These are phyloP conservation scores for Malacoraja senta DNA, from an alignment of 2,797 vertebrate species.

Conservation along the genomic window DNA sequence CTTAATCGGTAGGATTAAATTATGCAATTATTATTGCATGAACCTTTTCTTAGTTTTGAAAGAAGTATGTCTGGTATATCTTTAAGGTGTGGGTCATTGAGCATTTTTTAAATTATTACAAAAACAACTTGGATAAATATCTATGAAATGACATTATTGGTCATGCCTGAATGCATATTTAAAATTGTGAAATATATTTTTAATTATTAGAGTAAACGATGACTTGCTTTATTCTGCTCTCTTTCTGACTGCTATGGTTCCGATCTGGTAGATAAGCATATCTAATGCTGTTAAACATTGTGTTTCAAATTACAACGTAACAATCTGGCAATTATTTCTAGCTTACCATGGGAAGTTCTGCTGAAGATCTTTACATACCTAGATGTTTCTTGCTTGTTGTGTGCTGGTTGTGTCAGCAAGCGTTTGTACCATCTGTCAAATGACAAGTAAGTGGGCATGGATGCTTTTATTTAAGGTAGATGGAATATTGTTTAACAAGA, in stretches of 20 bases:
- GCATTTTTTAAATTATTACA: background rate
- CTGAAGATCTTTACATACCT: conserved; percentile 74
- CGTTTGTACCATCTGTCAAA: conserved; percentile 65
- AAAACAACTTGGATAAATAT: background rate
- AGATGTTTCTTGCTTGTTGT: conserved; percentile 66
- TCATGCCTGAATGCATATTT: background rate
- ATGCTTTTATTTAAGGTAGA: background rate
- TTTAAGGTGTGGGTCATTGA: background rate
- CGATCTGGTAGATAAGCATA: background rate
- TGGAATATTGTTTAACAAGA: background rate
- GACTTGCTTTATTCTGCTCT: background rate
- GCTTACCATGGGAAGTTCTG: conserved; percentile 55
- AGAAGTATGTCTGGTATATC: background rate
- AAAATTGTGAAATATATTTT: background rate
- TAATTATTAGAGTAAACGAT: background rate
- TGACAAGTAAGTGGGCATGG: conserved; percentile 69
- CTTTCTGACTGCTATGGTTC: background rate
- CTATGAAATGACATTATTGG: no score
- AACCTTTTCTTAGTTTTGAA: background rate
- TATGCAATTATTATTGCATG: background rate
- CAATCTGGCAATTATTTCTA: conserved; percentile 17
- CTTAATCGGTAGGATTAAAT: background rate
- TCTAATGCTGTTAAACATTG: background rate
- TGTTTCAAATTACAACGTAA: background rate
- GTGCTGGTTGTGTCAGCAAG: conserved; percentile 65